Conservation (phyloP, 2,888 invertebrate species). For the Pomacea canaliculata region DNA sequence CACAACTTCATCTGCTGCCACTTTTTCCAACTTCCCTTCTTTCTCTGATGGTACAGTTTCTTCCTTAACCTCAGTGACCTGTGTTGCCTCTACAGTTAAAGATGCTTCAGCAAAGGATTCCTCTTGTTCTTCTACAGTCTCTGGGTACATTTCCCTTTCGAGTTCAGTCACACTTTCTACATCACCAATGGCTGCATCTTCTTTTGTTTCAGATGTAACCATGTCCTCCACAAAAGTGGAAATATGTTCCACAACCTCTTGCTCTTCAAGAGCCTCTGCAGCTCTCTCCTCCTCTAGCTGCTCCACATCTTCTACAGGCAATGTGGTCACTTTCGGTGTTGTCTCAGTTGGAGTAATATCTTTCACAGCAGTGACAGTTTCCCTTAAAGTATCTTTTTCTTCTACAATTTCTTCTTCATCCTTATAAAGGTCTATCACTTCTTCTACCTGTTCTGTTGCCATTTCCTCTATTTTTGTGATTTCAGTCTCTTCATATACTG, state of each 20-base stretch:
- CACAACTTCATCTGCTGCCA: neutral
- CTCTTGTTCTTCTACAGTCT: neutral
- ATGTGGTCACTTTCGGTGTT: neutral
- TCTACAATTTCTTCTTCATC: constrained; percentile 18
- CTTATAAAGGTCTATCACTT: neutral
- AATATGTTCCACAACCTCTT: too few species aligned
- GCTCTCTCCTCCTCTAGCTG: too few species aligned
- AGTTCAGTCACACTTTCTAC: neutral
- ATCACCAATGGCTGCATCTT: neutral
- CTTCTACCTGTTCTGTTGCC: constrained; percentile 17
- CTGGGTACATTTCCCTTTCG: constrained; percentile 3
- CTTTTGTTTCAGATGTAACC: constrained; percentile 4
- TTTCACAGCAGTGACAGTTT: neutral
- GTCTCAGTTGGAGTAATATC: neutral
- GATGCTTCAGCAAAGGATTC: constrained; percentile 2
- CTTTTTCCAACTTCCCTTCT: neutral
- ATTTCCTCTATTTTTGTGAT: constrained; percentile 25
- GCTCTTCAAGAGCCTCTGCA: too few species aligned
- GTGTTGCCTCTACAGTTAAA: constrained; percentile 14
- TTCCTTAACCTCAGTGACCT: constrained; percentile 29
- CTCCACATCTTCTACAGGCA: neutral
- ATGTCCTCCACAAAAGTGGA: too few species aligned
- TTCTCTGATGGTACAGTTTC: constrained; percentile 12
- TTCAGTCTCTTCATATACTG: neutral
- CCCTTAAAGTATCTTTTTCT: neutral